Percentiles rank a stretch among this genome's conserved stretches.
phyloP scores from a whole-genome alignment of 1,140 invertebrate species.

The Eumeta japonica region DNA sequence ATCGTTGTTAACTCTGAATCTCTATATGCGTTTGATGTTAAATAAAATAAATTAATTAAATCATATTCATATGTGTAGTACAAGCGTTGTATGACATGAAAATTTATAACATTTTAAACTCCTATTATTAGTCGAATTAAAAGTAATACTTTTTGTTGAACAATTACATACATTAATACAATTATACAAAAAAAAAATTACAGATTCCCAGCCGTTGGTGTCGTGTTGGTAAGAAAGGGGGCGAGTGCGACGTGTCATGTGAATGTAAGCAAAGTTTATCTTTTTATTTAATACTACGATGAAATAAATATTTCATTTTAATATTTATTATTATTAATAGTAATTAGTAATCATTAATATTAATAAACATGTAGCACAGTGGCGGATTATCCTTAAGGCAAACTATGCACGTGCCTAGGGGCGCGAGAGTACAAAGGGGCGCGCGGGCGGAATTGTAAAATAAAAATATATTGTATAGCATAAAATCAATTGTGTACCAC shows the following conservation, averaged over 20 bases:
- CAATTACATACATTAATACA: no score
- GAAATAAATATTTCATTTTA: no score
- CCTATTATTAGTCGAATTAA: no score
- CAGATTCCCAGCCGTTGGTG: slow-evolving; percentile 42
- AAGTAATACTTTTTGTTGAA: no score
- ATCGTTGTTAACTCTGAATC: neutral
- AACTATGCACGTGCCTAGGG: neutral
- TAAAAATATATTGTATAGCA: no score
- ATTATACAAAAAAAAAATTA: no score
- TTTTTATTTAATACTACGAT: neutral
- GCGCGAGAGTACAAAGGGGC: no score
- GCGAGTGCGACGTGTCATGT: slow-evolving; percentile 36
- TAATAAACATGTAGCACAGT: neutral
- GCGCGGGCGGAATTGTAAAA: no score
- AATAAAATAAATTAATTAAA: neutral
- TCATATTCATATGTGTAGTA: neutral
- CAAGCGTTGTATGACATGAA: no score
- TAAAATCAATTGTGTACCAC: no score
- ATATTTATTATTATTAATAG: neutral
- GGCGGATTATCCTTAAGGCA: no score
- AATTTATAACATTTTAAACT: no score
- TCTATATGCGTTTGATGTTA: neutral
- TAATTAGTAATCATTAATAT: neutral
- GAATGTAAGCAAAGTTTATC: slow-evolving; percentile 26
- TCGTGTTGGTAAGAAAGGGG: slow-evolving; percentile 31